Evolutionary conservation across 2,113 vertebrate genomes (phyloP).

Genomic region (Psophia crepitans): DNA sequence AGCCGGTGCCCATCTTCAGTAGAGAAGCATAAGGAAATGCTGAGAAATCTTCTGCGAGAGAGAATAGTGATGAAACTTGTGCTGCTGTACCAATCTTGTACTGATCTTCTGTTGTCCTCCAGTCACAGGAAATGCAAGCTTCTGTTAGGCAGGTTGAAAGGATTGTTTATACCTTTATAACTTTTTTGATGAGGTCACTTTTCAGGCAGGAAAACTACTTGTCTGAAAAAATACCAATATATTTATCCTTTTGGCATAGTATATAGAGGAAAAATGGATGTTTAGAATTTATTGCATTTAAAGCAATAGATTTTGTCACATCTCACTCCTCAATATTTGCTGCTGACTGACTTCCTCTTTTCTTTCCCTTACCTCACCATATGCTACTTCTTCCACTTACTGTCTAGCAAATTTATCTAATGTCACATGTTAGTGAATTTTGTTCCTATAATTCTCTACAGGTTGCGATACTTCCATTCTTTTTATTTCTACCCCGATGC

Average conservation of each 20-base stretch:
- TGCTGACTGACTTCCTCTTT: background rate
- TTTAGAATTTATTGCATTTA: background rate
- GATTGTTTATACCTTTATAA: background rate
- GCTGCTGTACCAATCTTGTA: background rate
- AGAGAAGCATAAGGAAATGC: background rate
- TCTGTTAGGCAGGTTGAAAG: background rate
- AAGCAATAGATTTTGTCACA: background rate
- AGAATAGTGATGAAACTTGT: background rate
- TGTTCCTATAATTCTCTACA: background rate
- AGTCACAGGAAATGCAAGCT: background rate
- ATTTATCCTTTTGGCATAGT: background rate
- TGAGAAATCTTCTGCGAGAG: background rate
- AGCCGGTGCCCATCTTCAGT: background rate
- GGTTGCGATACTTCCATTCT: background rate
- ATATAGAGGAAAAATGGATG: background rate
- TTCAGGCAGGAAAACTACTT: background rate
- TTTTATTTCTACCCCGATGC: background rate
- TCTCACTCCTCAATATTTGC: background rate
- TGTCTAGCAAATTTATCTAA: background rate
- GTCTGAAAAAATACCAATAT: background rate
- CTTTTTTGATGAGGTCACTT: background rate
- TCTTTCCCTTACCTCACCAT: background rate
- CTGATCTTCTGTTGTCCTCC: background rate
- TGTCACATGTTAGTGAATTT: background rate
- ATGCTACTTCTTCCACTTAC: background rate